phyloP scores from a whole-genome alignment of 1,140 invertebrate species.

The Calliopsis andreniformis region DNA sequence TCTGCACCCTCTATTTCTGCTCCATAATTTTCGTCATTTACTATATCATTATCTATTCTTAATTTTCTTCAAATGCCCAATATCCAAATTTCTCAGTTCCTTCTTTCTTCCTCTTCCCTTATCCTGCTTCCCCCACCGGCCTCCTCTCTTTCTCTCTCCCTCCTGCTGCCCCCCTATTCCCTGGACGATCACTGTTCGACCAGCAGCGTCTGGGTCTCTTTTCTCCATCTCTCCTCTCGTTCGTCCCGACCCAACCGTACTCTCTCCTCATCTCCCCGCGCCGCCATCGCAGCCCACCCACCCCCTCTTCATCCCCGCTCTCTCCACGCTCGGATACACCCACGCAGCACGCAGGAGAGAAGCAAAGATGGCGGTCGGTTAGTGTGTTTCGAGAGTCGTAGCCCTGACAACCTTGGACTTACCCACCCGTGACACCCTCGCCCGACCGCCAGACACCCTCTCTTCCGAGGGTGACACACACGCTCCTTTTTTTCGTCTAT shows the following conservation, averaged over 20 bases:
- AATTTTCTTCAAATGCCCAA: neutral
- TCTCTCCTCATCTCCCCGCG: constrained; percentile 10
- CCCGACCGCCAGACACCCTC: constrained; percentile 44
- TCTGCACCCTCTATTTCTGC: too few species aligned
- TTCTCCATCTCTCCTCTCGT: constrained; percentile 25
- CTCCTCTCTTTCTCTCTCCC: constrained; percentile 41
- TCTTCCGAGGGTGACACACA: constrained; percentile 32
- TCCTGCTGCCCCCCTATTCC: constrained; percentile 35
- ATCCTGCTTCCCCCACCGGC: constrained; percentile 19
- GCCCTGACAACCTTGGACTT: constrained; percentile 80
- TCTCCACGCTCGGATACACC: constrained; percentile 74
- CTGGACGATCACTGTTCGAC: constrained; percentile 1
- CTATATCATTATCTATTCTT: neutral
- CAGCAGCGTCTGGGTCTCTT: constrained; percentile 14
- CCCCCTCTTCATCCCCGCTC: constrained; percentile 64
- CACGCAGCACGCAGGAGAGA: constrained; percentile 72
- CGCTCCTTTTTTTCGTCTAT: neutral
- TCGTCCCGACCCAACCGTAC: neutral
- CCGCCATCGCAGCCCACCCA: constrained; percentile 9
- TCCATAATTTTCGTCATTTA: too few species aligned
- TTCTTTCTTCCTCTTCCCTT: neutral
- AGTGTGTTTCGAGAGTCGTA: constrained; percentile 80
- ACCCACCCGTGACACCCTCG: constrained; percentile 71
- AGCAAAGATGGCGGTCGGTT: constrained; percentile 78
- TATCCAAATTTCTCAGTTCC: constrained; percentile 35